phyloP scores from a whole-genome alignment of 64 coral and sea anemone genomes.

The Montipora sp. region DNA sequence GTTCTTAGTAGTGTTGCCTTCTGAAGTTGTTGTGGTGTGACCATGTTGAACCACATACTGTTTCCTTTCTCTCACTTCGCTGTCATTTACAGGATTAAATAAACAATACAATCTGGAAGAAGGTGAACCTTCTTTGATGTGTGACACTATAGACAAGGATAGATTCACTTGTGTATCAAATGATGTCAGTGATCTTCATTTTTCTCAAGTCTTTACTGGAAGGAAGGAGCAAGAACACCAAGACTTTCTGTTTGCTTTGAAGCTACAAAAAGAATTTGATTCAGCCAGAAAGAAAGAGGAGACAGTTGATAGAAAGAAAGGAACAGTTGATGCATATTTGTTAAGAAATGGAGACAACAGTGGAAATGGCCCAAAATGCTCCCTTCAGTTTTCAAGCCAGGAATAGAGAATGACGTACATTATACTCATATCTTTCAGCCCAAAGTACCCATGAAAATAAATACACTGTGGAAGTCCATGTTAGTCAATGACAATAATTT shows the following conservation, averaged over 20 bases:
- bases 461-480: too few species aligned
- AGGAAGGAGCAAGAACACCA: slow-evolving; percentile 78
- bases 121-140: background rate
- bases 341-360: slow-evolving; percentile 41
- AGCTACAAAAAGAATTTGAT: slow-evolving; percentile 84
- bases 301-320: slow-evolving; percentile 70
- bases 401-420: too few species aligned
- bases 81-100: background rate
- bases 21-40: too few species aligned
- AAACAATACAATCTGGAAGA: background rate
- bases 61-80: too few species aligned
- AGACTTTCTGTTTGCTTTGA: slow-evolving; percentile 83
- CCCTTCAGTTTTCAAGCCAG: too few species aligned
- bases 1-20: too few species aligned
- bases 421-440: background rate
- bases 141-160: background rate
- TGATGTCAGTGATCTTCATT: slow-evolving; percentile 31
- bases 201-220: slow-evolving; percentile 41
- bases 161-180: slow-evolving; percentile 34
- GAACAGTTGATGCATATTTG: slow-evolving; percentile 75
- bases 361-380: background rate
- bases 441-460: too few species aligned
- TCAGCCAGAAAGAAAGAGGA: slow-evolving; percentile 14
- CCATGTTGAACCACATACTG: too few species aligned
- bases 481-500: too few species aligned